A percentile compares a stretch with the other conserved stretches of the same genome.
phyloP scores from a whole-genome alignment of 2,797 vertebrate genomes.

The Sparidentex hasta region DNA sequence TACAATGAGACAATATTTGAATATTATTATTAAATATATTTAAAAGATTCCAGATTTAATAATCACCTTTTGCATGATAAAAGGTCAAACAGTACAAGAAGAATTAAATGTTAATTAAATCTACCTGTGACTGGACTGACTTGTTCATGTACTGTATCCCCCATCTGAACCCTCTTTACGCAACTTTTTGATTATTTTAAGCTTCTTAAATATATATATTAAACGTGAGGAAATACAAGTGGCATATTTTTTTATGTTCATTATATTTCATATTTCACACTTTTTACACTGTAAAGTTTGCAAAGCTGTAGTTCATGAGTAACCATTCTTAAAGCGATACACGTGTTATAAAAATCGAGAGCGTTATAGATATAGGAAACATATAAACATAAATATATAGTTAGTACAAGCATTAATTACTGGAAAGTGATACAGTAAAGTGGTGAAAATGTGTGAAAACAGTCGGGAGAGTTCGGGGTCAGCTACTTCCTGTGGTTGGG shows the following conservation, averaged over 20 bases:
- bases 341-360: too few species aligned
- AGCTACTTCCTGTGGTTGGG: constrained; percentile 69
- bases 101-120: too few species aligned
- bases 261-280: neutral
- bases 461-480: constrained; percentile 43
- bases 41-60: neutral
- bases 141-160: neutral
- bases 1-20: neutral
- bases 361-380: neutral
- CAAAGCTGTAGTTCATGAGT: neutral
- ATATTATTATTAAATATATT: too few species aligned
- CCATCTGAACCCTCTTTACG: neutral
- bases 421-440: neutral
- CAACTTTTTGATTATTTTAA: too few species aligned
- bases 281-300: neutral
- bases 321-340: neutral
- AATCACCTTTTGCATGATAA: neutral
- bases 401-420: neutral
- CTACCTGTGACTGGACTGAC: too few species aligned
- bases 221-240: neutral
- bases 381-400: neutral
- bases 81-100: too few species aligned
- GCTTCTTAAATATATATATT: too few species aligned
- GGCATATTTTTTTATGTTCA: too few species aligned
- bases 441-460: neutral